Evolutionary conservation across 2,797 vertebrate species (phyloP).

Genomic region (Champsocephalus gunnari): DNA sequence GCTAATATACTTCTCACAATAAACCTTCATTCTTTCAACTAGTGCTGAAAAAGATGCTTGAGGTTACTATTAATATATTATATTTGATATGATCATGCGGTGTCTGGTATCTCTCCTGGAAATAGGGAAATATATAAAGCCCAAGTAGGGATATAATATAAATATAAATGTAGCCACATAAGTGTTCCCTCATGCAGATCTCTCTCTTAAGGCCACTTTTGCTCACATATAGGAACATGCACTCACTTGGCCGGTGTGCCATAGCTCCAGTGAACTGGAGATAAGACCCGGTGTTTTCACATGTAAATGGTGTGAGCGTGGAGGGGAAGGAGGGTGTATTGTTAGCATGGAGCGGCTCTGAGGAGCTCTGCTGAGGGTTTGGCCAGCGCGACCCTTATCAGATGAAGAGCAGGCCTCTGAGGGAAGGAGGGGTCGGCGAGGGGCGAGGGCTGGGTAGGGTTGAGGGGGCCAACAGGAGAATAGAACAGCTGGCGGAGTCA

Average conservation of each 20-base stretch:
- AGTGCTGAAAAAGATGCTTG: conserved; percentile 28
- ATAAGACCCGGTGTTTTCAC: conserved; percentile 84
- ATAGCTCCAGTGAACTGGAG: conserved; percentile 79
- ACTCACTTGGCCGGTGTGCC: conserved; percentile 71
- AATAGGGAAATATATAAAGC: conserved; percentile 8
- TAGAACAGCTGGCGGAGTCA: conserved; percentile 86
- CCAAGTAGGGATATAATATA: conserved; percentile 13
- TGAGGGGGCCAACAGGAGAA: conserved; percentile 78
- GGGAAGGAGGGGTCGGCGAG: conserved; percentile 67
- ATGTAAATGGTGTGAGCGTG: conserved; percentile 81
- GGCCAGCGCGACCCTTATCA: conserved; percentile 81
- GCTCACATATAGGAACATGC: conserved; percentile 39
- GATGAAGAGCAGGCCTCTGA: conserved; percentile 84
- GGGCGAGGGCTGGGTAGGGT: conserved; percentile 62
- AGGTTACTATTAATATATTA: background rate
- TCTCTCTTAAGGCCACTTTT: conserved; percentile 49
- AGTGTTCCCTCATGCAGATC: conserved; percentile 44
- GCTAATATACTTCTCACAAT: conserved; percentile 37
- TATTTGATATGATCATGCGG: conserved; percentile 6
- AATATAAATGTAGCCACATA: conserved; percentile 32
- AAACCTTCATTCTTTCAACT: conserved; percentile 43
- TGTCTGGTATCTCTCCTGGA: conserved; percentile 13
- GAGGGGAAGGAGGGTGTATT: conserved; percentile 75
- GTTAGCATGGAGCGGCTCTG: conserved; percentile 73
- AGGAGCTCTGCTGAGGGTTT: conserved; percentile 75